A percentile compares a stretch with the other conserved stretches of the same genome.
phyloP scores from a whole-genome alignment of 2,888 invertebrate species.

The Rotaria macrura region DNA sequence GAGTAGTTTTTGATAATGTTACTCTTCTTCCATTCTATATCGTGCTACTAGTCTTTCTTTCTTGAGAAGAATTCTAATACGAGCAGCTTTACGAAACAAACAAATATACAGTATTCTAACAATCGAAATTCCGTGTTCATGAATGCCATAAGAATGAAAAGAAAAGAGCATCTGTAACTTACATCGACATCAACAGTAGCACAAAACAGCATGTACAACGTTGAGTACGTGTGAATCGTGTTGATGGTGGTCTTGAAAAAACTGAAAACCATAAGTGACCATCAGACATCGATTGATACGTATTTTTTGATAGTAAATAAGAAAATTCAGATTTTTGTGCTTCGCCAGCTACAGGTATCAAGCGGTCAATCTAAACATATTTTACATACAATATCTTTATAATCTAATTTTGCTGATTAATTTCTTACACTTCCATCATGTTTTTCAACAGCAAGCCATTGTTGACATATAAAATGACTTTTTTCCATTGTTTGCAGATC shows the following conservation, averaged over 20 bases:
- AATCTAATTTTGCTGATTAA: neutral
- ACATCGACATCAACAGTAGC: constrained; percentile 52
- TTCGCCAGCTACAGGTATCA: constrained; percentile 51
- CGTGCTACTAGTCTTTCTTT: too few relatives aligned
- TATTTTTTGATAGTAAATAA: constrained; percentile 50
- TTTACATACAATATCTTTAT: neutral
- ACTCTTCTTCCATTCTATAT: too few relatives aligned
- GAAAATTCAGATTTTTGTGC: constrained; percentile 51
- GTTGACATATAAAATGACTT: constrained; percentile 49
- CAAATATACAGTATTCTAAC: too few relatives aligned
- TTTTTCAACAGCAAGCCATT: constrained; percentile 53
- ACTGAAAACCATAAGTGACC: constrained; percentile 55
- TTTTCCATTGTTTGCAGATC: constrained; percentile 52
- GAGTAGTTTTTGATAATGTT: too few relatives aligned
- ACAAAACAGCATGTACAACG: constrained; percentile 52
- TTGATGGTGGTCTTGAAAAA: constrained; percentile 51
- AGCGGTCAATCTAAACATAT: constrained; percentile 49
- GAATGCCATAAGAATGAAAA: too few relatives aligned
- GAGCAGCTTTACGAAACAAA: too few relatives aligned
- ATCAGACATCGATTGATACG: constrained; percentile 50
- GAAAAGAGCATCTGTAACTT: constrained; percentile 54
- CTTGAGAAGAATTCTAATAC: too few relatives aligned
- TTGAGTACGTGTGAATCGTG: constrained; percentile 50
- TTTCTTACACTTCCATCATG: constrained; percentile 47
- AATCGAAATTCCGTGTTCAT: too few relatives aligned